Conservation (phyloP, 2,888 invertebrate species). For the Glaucopsyche alexis region DNA sequence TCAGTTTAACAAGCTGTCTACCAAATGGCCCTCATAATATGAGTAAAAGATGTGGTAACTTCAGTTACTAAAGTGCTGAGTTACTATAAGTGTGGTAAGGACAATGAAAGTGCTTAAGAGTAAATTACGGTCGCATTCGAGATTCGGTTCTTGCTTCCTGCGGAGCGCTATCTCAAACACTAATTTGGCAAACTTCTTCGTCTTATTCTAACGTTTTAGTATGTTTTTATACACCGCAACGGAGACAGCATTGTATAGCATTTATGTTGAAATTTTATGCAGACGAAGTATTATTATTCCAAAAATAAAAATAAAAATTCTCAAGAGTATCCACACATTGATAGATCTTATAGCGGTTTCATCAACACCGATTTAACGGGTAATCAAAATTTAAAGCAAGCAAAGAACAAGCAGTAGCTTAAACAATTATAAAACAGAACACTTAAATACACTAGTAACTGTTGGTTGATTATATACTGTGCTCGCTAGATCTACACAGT, state of each 20-base stretch:
- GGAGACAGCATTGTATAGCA: not conserved
- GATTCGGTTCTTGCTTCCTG: conserved; percentile 37
- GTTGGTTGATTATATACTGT: not conserved
- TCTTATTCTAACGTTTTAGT: conserved; percentile 29
- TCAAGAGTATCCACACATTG: too few relatives aligned
- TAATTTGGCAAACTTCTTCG: conserved; percentile 41
- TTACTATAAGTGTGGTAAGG: conserved; percentile 38
- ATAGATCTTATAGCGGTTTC: not conserved
- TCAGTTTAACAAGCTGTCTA: not conserved
- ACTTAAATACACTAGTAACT: too few relatives aligned
- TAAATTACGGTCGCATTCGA: conserved; percentile 42
- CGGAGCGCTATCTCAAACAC: conserved; percentile 38
- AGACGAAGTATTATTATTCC: not conserved
- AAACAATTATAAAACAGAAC: too few relatives aligned
- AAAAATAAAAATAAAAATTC: not conserved
- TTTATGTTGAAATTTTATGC: not conserved
- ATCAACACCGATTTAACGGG: not conserved
- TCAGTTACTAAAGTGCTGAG: conserved; percentile 37
- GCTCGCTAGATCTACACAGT: not conserved
- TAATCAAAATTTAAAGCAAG: too few relatives aligned
- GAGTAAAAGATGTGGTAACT: conserved; percentile 35
- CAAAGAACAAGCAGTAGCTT: too few relatives aligned
- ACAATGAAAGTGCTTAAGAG: conserved; percentile 43
- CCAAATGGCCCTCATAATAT: conserved; percentile 25
- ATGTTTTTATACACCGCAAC: conserved; percentile 16